Evolutionary conservation across 2,113 vertebrate genomes (phyloP).

Genomic region (Neomonachus schauinslandi): DNA sequence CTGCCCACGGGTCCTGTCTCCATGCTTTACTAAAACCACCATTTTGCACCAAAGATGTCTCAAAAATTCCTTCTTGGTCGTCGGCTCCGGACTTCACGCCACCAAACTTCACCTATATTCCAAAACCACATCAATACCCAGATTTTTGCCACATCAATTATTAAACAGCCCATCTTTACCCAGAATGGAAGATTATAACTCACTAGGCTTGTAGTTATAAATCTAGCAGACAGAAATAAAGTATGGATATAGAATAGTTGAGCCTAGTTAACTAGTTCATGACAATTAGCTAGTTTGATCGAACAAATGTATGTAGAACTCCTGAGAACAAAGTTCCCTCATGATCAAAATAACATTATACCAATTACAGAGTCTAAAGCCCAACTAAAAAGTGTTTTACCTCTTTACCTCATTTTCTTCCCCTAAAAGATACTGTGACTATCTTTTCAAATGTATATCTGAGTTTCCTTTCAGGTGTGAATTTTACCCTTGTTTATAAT

Average conservation of each 20-base stretch:
- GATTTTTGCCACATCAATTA: background rate
- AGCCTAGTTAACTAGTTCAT: background rate
- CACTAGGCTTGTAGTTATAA: background rate
- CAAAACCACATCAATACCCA: background rate
- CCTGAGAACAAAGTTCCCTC: background rate
- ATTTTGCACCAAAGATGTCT: no score
- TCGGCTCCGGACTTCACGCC: no score
- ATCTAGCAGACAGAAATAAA: background rate
- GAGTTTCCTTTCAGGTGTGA: background rate
- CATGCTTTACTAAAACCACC: no score
- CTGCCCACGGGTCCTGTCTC: no score
- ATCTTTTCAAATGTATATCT: background rate
- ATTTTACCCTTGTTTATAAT: background rate
- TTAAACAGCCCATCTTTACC: background rate
- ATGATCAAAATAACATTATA: background rate
- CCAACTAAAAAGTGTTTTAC: background rate
- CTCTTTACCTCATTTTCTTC: background rate
- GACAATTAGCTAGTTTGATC: background rate
- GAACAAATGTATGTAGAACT: background rate
- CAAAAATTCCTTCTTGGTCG: no score
- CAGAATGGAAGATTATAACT: background rate
- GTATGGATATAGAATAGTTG: background rate
- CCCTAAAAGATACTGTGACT: background rate
- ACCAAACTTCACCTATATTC: no score
- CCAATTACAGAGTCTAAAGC: background rate